Base-by-base conservation (phyloP, 2,797 vertebrate genomes). In the Diceros bicornis region DNA sequence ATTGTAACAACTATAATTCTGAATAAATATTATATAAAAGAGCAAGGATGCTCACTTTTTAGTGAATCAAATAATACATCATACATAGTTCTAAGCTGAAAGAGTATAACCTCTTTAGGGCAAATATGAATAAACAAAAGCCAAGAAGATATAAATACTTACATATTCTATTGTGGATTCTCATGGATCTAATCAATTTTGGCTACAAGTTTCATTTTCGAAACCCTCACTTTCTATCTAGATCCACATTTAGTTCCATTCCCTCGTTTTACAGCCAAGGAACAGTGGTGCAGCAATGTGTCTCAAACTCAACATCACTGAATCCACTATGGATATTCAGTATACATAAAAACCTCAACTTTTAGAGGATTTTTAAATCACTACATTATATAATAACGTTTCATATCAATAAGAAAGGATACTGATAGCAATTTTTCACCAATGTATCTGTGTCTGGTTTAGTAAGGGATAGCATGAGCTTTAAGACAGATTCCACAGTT, bases 31-130 rank as follows among this genome's bases (percentile, higher is more conserved):
- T 68, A 78, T 29, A 74, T n/a, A 92, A 32, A 89, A 82, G 10
- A 75, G 47, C 34, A 92, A 83, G 21, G 75, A 94, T 75, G 21
- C 21, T 95, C 59, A 89, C 52, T 18, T 89, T 92, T 61, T 29
- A 83, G 32, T 27, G 20, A 74, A 72, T 82, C n/a, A 89, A 89
- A 82, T 89, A 72, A 81, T 62, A 37, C 32, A 74, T 59, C 68
- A 47, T 59, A 75, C 34, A 66, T 32, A 74, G 77, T 41, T 72
- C n/a, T 66, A 87, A 37, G 18, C 7, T 25, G 57, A 81, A 95
- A 72, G 47, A 57, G 10, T 87, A 66, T 72, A 81, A 29, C 4
- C 34, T 87, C 57, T 57, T 74, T 57, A 57, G 21, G 44, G 77
- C 17, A 75, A 82, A 64, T 94, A 5, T 34, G 34, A 89, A 66